These are phyloP conservation scores for Anthopleura sola DNA, from an alignment of 64 coral and sea anemone genomes.

Conservation along the genomic window DNA sequence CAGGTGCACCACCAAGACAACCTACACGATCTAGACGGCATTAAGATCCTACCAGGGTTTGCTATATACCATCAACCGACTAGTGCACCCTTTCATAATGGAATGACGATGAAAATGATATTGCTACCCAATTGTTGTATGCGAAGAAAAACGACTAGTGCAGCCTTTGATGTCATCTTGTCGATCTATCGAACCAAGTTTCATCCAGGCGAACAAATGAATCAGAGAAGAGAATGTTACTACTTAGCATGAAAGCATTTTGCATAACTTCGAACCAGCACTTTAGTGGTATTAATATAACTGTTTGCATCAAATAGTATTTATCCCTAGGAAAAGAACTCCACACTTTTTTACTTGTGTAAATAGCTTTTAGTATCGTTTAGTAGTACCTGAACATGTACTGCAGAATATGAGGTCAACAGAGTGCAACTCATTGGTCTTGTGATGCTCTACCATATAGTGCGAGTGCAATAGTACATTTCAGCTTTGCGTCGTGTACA, in stretches of 20 bases:
- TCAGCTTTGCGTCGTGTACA: not conserved
- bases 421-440: no score
- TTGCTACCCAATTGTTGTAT: no score
- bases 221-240: no score
- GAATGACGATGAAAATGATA: no score
- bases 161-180: no score
- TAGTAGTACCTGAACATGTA: not conserved
- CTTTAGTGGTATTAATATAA: not conserved
- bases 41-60: not conserved
- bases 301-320: not conserved
- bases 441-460: not conserved
- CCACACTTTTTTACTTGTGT: not conserved
- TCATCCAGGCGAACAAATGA: no score
- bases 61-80: no score
- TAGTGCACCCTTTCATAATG: no score
- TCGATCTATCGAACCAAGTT: no score
- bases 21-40: constrained; percentile 10
- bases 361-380: not conserved
- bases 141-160: no score
- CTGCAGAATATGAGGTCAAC: not conserved
- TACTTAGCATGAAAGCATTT: no score
- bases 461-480: not conserved
- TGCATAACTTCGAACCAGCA: no score
- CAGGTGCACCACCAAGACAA: not conserved
- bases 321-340: not conserved